phyloP scores from a whole-genome alignment of 2,113 vertebrate species.

The Serinus canaria region DNA sequence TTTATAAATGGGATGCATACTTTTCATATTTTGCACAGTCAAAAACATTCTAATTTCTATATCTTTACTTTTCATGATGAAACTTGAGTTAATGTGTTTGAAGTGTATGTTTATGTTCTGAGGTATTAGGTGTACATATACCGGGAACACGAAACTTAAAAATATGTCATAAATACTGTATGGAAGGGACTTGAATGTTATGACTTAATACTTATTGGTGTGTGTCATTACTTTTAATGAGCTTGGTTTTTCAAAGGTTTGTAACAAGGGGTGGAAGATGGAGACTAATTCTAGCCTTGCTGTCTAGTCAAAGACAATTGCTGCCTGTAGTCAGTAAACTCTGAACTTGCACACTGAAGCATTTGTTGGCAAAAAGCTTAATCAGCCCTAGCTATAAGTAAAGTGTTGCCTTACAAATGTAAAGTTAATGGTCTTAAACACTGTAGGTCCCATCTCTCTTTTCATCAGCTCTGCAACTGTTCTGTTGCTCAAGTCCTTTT shows the following conservation, averaged over 20 bases:
- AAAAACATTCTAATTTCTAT: neutral
- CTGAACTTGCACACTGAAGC: neutral
- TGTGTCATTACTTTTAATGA: neutral
- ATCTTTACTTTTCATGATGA: neutral
- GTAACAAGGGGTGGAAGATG: neutral
- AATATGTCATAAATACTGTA: neutral
- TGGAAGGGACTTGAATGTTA: neutral
- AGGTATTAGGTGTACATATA: neutral
- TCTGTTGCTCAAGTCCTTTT: neutral
- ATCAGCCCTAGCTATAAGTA: neutral
- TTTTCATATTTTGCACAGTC: neutral
- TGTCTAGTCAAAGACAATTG: neutral
- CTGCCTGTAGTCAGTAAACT: neutral
- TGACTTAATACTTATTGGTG: neutral
- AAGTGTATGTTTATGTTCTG: neutral
- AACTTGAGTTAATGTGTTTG: neutral
- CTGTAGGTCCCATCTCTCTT: neutral
- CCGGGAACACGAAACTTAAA: neutral
- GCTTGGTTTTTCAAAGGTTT: neutral
- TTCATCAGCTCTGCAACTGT: neutral
- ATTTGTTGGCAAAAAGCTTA: neutral
- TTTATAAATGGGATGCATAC: neutral
- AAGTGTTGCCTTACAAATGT: neutral
- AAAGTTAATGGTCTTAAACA: neutral
- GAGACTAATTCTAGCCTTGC: neutral